Base-by-base conservation (phyloP, 1,140 invertebrate genomes). In the Subanguina moxae region DNA sequence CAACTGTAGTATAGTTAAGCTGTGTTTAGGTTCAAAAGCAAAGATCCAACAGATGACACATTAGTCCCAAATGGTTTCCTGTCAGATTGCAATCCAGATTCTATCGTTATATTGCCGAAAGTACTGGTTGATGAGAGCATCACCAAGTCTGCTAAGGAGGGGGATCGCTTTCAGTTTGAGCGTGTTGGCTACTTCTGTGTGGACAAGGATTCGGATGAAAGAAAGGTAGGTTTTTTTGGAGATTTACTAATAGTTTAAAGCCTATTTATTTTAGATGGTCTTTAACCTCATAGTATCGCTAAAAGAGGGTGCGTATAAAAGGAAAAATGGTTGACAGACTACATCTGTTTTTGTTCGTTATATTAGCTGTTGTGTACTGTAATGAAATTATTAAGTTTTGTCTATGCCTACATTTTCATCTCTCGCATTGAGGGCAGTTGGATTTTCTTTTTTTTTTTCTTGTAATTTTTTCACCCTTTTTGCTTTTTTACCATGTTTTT, bases 131-230 rank as follows among this genome's bases (percentile, higher is more conserved):
- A 98, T 84, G 78, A 83, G 43, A 90, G 89, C 19, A 83, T 96
- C 0, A 82, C 78, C 23, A 25, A 19, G 30, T 87, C 88, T 0
- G 89, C 90, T 80, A 86, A 89, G 8, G 15, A 19, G 11, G 92
- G 89, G 77, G 89, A 90, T 76, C 91, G 90, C 82, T 97, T 92
- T 83, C 96, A 99, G 83, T 98, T 98, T 85, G 95, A 98, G 84
- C 86, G 96, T 71, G 88, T 90, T 69, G 96, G 95, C 0, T 99
- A 92, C 84, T 99, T 97, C 83, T 90, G 91, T 27, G 90, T 97
- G 0, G 95, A 98, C 87, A 88, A 68, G 5, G 70, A 73, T 32
- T 45, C 52, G 30, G 21, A 28, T 1, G 28, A n/a, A 48, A 28
- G 67, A 67, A 52, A 63, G 27, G 58, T 61, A 15, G 15, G 21